Percentiles rank a stretch among this genome's conserved stretches.
Conservation (phyloP, 37 sponge, comb jelly and placozoan species). For the Eunapius fragilis region DNA sequence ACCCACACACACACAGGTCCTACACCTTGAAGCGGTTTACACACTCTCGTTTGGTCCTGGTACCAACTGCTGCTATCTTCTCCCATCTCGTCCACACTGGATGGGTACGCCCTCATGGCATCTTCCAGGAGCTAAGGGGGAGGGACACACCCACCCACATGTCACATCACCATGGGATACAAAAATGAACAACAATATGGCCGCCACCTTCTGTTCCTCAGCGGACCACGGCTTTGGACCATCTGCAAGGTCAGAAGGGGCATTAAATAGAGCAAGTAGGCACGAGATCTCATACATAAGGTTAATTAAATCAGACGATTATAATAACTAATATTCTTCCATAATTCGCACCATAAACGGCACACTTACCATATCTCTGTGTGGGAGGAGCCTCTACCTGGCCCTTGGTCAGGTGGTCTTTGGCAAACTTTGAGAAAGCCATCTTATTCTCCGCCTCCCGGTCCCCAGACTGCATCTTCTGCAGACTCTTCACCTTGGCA, state of each 20-base stretch:
- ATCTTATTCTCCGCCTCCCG: constrained; percentile 64
- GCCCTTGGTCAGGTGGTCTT: constrained; percentile 44
- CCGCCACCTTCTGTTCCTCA: constrained; percentile 85
- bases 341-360: background rate
- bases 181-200: background rate
- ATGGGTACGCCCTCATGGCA: constrained; percentile 73
- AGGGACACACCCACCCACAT: background rate
- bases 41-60: constrained; percentile 82
- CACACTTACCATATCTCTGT: constrained; percentile 48
- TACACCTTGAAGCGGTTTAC: constrained; percentile 84
- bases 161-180: background rate
- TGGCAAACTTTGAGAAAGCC: constrained; percentile 77
- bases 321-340: no score
- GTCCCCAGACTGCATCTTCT: constrained; percentile 42
- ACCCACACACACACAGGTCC: background rate
- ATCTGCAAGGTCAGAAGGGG: constrained; percentile 12
- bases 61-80: constrained; percentile 55
- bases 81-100: constrained; percentile 57
- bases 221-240: constrained; percentile 70
- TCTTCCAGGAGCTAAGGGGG: constrained; percentile 84
- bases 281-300: background rate
- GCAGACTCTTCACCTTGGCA: constrained; percentile 46
- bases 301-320: background rate
- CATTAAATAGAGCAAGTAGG: background rate
- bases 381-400: constrained; percentile 50